A percentile compares a stretch with the other conserved stretches of the same genome.
These are phyloP conservation scores for Atta cephalotes DNA, from an alignment of 1,140 invertebrate genomes.

Conservation along the genomic window DNA sequence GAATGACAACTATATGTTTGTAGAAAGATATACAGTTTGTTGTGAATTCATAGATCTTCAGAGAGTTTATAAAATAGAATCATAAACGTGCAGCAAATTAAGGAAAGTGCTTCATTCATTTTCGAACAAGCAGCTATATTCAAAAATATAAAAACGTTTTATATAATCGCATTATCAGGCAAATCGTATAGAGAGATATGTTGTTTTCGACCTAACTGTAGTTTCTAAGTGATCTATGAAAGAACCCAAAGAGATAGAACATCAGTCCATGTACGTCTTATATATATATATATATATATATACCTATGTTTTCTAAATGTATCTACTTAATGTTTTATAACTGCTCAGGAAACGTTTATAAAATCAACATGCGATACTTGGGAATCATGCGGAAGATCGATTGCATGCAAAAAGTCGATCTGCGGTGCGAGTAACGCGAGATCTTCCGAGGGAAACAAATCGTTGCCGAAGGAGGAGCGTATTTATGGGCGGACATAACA, in stretches of 20 bases:
- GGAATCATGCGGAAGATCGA: background rate
- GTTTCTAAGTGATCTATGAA: background rate
- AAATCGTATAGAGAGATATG: background rate
- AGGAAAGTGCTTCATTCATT: background rate
- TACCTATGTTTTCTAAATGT: too few species aligned
- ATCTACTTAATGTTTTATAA: too few species aligned
- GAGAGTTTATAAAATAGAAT: background rate
- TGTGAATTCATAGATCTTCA: background rate
- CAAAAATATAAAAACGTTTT: background rate
- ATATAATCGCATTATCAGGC: background rate
- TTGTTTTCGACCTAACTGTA: background rate
- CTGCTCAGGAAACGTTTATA: too few species aligned
- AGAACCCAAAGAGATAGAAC: too few species aligned
- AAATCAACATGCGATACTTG: too few species aligned
- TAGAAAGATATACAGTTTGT: background rate
- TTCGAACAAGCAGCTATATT: background rate
- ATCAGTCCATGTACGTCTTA: too few species aligned
- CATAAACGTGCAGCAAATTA: background rate
- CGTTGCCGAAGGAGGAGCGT: constrained; percentile 11
- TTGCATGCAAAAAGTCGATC: background rate
- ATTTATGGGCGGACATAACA: constrained; percentile 15
- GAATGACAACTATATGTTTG: too few species aligned
- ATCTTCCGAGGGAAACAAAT: constrained; percentile 5
- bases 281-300: too few species aligned
- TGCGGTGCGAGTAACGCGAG: background rate